A percentile compares a stretch with the other conserved stretches of the same genome.
Evolutionary conservation across 2,113 vertebrate genomes (phyloP).

Genomic region (Erythrocercus mccallii): DNA sequence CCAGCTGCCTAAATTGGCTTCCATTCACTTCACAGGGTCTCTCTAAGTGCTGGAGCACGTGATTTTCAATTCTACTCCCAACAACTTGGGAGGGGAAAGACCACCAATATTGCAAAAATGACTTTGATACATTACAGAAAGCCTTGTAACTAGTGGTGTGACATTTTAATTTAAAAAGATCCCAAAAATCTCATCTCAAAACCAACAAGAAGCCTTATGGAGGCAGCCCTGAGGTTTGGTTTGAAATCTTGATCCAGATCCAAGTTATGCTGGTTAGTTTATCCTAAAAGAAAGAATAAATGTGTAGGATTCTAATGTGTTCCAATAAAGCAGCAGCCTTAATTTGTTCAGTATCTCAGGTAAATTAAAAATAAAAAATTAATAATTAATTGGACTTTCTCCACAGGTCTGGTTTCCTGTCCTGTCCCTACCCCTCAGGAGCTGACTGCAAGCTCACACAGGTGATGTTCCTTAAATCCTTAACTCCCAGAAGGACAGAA

Average conservation of each 20-base stretch:
- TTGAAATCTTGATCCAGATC: background rate
- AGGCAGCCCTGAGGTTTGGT: background rate
- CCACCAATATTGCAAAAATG: background rate
- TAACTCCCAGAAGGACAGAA: background rate
- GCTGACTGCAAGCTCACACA: background rate
- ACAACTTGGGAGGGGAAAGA: background rate
- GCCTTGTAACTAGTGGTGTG: background rate
- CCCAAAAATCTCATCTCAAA: background rate
- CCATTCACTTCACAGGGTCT: slow-evolving; percentile 3
- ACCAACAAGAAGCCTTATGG: background rate
- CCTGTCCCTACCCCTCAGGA: background rate
- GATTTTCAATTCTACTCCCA: background rate
- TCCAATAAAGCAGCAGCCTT: background rate
- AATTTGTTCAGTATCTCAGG: background rate
- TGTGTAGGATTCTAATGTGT: background rate
- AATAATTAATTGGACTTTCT: background rate
- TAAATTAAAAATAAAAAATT: background rate
- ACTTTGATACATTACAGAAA: background rate
- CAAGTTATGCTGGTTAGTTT: background rate
- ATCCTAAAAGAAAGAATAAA: background rate
- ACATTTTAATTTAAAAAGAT: background rate
- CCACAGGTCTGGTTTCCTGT: background rate
- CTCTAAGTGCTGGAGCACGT: background rate
- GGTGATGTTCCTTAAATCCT: background rate
- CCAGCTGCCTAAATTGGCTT: background rate